These are phyloP conservation scores for Teleogryllus oceanicus DNA, from an alignment of 2,888 invertebrate genomes.

Conservation along the genomic window DNA sequence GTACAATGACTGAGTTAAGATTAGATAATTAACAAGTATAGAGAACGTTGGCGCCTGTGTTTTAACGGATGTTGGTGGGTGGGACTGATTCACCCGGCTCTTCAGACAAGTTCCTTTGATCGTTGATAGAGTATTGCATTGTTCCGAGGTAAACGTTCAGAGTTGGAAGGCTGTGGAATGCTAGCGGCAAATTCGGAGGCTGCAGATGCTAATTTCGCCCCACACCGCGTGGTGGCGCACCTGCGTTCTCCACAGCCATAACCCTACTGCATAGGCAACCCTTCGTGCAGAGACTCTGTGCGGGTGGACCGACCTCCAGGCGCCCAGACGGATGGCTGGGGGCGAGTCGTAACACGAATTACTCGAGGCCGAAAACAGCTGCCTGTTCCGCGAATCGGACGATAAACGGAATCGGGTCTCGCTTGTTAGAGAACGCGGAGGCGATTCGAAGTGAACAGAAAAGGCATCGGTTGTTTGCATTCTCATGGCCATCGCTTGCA, in stretches of 20 bases:
- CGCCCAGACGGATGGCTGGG: neutral
- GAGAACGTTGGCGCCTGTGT: no score
- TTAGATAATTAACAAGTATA: no score
- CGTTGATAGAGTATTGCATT: no score
- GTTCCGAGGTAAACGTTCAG: no score
- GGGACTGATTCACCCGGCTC: no score
- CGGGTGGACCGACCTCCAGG: neutral
- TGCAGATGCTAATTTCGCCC: no score
- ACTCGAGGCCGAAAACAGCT: neutral
- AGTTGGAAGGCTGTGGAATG: no score
- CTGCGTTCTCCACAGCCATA: neutral
- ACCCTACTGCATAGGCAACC: neutral
- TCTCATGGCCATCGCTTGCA: neutral
- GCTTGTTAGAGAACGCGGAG: neutral
- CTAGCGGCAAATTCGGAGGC: no score
- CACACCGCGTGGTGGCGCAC: no score
- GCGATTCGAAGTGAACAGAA: neutral
- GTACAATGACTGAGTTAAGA: no score
- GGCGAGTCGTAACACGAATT: neutral
- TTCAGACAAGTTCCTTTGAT: no score
- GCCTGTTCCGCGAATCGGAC: neutral
- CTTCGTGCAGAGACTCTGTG: neutral
- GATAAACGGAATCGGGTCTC: neutral
- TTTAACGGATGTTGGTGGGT: no score
- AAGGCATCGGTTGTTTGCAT: neutral